Evolutionary conservation across 2,888 invertebrate species (phyloP).

Genomic region (Stenodera caucasica): DNA sequence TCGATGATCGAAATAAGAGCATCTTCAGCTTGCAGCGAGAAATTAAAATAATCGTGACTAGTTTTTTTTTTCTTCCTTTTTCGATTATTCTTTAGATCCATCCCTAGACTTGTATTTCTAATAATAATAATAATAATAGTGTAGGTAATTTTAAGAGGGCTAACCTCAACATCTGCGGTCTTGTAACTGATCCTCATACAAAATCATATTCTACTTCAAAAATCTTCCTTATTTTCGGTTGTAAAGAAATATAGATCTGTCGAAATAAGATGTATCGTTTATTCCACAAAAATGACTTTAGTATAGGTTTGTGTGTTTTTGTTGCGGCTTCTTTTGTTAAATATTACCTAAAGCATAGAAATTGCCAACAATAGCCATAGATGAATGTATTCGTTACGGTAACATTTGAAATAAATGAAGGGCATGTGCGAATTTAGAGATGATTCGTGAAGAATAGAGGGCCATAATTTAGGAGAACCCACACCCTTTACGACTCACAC

Average conservation of each 20-base stretch:
- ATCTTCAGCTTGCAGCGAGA: not conserved
- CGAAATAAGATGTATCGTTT: constrained; percentile 26
- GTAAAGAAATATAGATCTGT: not conserved
- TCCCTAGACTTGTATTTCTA: not conserved
- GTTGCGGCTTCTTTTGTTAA: constrained; percentile 28
- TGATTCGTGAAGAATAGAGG: too few species aligned
- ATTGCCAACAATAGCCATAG: constrained; percentile 32
- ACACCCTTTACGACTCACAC: not conserved
- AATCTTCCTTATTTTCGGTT: not conserved
- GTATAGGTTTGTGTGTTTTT: not conserved
- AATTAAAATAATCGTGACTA: not conserved
- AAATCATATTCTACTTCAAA: not conserved
- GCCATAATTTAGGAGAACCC: not conserved
- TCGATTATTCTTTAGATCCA: not conserved
- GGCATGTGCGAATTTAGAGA: constrained; percentile 31
- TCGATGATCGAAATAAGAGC: not conserved
- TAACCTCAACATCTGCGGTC: not conserved
- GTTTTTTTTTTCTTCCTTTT: not conserved
- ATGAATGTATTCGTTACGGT: constrained; percentile 32
- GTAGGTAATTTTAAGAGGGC: too few species aligned
- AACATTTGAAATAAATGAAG: constrained; percentile 30
- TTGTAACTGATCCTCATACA: not conserved
- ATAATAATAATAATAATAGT: too few species aligned
- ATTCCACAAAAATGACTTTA: constrained; percentile 19
- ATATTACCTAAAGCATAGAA: constrained; percentile 22